Base-by-base conservation (phyloP, 2,888 invertebrate species). In the Megamerina dolium region DNA sequence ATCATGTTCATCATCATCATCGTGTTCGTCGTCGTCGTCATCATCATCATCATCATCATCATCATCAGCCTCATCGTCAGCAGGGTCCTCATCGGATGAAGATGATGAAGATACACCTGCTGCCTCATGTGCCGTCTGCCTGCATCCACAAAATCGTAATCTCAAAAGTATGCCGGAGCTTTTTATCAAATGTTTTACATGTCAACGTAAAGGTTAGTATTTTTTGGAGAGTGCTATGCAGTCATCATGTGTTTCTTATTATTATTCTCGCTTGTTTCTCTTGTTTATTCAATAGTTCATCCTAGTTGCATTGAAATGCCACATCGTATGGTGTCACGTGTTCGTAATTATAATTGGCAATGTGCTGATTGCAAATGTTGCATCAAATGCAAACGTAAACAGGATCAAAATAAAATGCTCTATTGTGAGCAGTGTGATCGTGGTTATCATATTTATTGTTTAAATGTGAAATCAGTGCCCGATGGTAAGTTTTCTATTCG, bases 361-460 rank as follows among this genome's bases (percentile, higher is more conserved):
- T 95, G 94, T 68, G 86, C 86, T 55, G 91, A 90, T 58, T 95
- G 94, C 73, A 94, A 94, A 75, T 81, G 83, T 37, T 95, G 95
- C 74, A 81, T 83, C 51, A 80, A 83, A 53, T 95, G 94, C 71
- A 79, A 80, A 57, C 83, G 83, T 66, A 83, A 85, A 26, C 82
- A 82, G 53, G 85, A 87, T 68, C 88, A 87, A 74, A 88, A 88
- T 63, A 87, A 89, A 73, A 91, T 93, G 89, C 78, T 94, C 62
- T 92, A 87, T 74, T 95, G 94, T 72, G 93, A 94, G 71, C 83
- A 87, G 62, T 95, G 94, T 74, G 94, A 94, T 74, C 77, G 93
- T 64, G 93, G 93, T 72, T 92, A 87, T 74, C 94, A 94, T 69
- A 87, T 89, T 52, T 89, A 87, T 74, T 95, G 94, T 73, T 87